These are phyloP conservation scores for Gymnopithys bicolor DNA, from an alignment of 2,797 vertebrate species.

Conservation along the genomic window DNA sequence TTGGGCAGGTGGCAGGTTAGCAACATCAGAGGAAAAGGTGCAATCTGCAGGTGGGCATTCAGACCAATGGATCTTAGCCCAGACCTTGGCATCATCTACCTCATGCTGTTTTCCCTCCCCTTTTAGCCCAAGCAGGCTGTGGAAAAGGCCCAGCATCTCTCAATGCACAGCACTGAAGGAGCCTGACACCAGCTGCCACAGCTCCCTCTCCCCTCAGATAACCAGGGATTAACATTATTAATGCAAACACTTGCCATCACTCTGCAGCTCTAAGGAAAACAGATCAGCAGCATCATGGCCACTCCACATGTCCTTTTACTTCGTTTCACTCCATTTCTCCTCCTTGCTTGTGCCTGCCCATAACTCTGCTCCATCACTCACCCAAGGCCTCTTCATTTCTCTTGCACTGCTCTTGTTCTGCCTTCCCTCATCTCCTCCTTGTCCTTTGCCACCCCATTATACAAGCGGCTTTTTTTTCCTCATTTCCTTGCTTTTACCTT, in stretches of 20 bases:
- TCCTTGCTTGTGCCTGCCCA: neutral
- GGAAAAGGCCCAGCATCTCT: neutral
- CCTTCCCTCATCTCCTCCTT: neutral
- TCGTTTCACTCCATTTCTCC: conserved; percentile 18
- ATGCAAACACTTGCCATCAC: neutral
- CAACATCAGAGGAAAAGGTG: neutral
- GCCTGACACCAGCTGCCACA: neutral
- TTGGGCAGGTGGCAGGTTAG: neutral
- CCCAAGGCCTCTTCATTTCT: neutral
- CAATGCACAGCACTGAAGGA: neutral
- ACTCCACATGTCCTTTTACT: neutral
- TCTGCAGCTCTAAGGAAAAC: neutral
- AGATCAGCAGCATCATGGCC: neutral
- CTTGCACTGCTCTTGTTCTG: neutral
- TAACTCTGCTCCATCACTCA: neutral
- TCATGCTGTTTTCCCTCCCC: neutral
- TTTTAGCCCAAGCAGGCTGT: neutral
- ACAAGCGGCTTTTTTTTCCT: neutral
- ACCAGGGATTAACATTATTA: neutral
- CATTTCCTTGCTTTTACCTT: conserved; percentile 27
- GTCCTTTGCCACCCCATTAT: neutral
- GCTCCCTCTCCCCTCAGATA: neutral
- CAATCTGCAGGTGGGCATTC: neutral
- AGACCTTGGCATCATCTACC: neutral
- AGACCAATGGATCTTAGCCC: neutral